These are phyloP conservation scores for Girardinichthys multiradiatus DNA, from an alignment of 2,113 vertebrate species.

Conservation along the genomic window DNA sequence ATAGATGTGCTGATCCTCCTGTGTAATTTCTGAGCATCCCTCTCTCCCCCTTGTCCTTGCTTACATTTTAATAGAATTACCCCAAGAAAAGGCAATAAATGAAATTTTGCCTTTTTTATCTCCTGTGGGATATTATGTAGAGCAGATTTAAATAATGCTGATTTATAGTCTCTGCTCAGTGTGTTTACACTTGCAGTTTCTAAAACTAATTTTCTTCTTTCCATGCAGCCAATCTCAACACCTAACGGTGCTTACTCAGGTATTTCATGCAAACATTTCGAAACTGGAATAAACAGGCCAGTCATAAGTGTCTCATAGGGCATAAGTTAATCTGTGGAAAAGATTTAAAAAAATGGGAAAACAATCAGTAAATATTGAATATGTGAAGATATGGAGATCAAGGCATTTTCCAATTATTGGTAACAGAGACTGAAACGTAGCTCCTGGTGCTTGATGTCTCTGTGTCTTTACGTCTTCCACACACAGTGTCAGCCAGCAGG, in stretches of 20 bases:
- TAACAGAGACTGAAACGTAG: too few species aligned
- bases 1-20: slow-evolving; percentile 66
- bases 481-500: too few species aligned
- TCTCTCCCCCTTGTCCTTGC: not conserved
- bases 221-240: not conserved
- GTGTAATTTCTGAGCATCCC: slow-evolving; percentile 32
- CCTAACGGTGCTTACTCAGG: not conserved
- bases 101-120: slow-evolving; percentile 32
- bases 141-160: slow-evolving; percentile 48
- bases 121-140: slow-evolving; percentile 29
- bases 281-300: accelerated
- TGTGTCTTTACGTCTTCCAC: too few species aligned
- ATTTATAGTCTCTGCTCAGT: slow-evolving; percentile 43
- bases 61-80: slow-evolving; percentile 31
- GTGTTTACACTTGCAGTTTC: slow-evolving; percentile 50
- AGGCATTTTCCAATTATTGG: too few species aligned
- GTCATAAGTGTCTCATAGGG: too few species aligned
- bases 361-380: too few species aligned
- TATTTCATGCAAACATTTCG: not conserved
- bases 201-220: slow-evolving; percentile 37
- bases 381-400: too few species aligned
- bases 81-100: slow-evolving; percentile 25
- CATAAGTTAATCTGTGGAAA: too few species aligned
- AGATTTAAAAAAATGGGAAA: too few species aligned
- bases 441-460: too few species aligned